Base-by-base conservation (phyloP, 2,113 vertebrate species). In the Mustela nigripes region DNA sequence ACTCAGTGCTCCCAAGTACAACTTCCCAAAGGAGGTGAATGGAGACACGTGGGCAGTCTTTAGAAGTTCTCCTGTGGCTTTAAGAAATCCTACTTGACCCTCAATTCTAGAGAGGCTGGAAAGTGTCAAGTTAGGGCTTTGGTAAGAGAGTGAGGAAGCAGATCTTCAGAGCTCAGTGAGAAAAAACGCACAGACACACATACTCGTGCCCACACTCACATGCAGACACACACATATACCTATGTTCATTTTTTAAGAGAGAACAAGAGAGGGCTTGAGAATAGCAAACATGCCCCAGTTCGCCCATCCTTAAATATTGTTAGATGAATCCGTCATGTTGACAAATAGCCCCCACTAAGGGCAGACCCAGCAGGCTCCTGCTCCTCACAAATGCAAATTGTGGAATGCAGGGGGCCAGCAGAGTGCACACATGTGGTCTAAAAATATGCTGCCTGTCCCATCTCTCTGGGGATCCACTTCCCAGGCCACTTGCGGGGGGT, bases 251-350 rank as follows among this genome's bases (percentile, higher is more conserved):
- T 87, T 91, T 62, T 22, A 81, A 95, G 48, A 88, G 6, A 83
- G 36, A 89, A 67, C 8, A 69, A 94, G 71, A 95, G n/a, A 12
- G 26, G 8, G 53, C 76, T 95, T 79, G 83, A 65, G 89, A 89
- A 22, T 8, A 84, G 60, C 48, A 89, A 56, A 60, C 81, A 53
- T 74, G 56, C 53, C 90, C 45, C 81, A 80, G 45, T 95, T 76
- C 74, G 90, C 84, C 94, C 88, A 56, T 92, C 87, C 36, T 95
- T 69, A 92, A 62, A 58, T 48, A 56, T 48, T 28, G 81, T 50
- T 60, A 74, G 84, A 15, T 42, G 62, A 33, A 71, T 85, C 78
- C 71, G 50, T 91, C 78, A 79, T 58, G 73, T 56, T 89, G 91
- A 89, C 92, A 93, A 94, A 95, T 6, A 71, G 56, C 76, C 39